Base-by-base conservation (phyloP, 2,797 vertebrate species). In the Naso thynnoides region DNA sequence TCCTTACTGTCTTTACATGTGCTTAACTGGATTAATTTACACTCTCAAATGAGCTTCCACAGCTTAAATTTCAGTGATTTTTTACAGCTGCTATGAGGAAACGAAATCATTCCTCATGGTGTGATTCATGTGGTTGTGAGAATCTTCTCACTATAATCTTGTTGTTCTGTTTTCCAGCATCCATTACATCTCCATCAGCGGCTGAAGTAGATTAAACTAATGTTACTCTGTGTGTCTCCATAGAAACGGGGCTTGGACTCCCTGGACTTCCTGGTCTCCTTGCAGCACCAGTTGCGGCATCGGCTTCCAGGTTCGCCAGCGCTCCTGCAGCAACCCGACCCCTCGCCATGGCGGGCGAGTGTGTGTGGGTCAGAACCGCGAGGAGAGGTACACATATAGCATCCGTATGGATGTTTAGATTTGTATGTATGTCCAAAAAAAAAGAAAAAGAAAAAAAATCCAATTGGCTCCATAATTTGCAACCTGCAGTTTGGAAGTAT, bases 201-300 rank as follows among this genome's bases (percentile, higher is more conserved):
- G 2, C n/a, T 49, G 2, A 38, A 58, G 49, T 67, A 10, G 29
- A 48, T 19, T 7, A 41, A 18, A 38, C 44, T 62, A 31, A 74
- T 60, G 64, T 54, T 19, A 29, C 36, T 53, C 21, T 80, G 19
- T 69, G 29, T 60, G 44, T 90, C 59, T 79, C 89, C 78, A 82
- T 89, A 99, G 98, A 93, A 98, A 98, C 38, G 98, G 98, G 62
- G 98, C 97, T 11, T 99, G 97, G 98, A 98, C 97, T 6, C 97
- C 97, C 0, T 99, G 98, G 98, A 97, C 98, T 5, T 91, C 94
- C 31, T 99, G 98, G 98, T 97, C 97, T 19, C 95, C 95, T 50
- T 99, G 98, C 93, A 99, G 97, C 89, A 98, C 98, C 70, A 97
- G 95, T 79, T 99, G 98, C 36, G 97, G 97, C 61, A 98, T 99